Base-by-base conservation (phyloP, 2,797 vertebrate species). In the Rhabdomys pumilio region DNA sequence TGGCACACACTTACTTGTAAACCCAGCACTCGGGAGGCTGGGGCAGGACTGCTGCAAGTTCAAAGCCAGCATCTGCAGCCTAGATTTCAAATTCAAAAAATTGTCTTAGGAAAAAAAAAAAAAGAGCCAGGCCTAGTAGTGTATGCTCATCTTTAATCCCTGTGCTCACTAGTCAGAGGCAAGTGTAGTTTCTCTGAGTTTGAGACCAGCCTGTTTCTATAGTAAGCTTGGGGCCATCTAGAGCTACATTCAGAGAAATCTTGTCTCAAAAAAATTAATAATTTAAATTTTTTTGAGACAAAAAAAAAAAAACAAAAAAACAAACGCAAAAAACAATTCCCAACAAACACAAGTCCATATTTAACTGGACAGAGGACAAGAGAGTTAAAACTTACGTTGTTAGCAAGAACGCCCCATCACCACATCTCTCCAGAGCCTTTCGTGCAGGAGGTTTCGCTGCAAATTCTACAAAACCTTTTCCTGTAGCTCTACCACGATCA, bases 381-480 rank as follows among this genome's bases (percentile, higher is more conserved):
- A 87, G 38, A 12, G 72, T 96, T 75, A 90, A 95, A 96, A 98
- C 99, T 99, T 99, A 99, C 99, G 99, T 99, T 96, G 99, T 99
- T 77, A 99, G 98, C 96, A 99, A 98, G 97, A 99, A 99, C 0
- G 99, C 99, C 79, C 99, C 99, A 96, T 99, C 99, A 3, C 98
- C 98, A 98, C 99, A 99, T 95, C 99, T 99, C 98, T 99, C 99
- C 97, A 99, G 98, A 93, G 99, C 99, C 98, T 99, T 99, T 96
- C 99, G 99, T 26, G 99, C 99, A 29, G 99, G 98, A 91, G 98
- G 99, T 98, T 99, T 99, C 95, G 99, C 99, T 38, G 99, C 99
- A 98, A 99, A 99, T 98, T 99, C 99, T 93, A 99, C 99, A 3
- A 99, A 99, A 91, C 99, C 99, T 98, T 98, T 99, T 90, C 99